Conservation (phyloP, 2,888 invertebrate species). For the Harpalus rubripes region DNA sequence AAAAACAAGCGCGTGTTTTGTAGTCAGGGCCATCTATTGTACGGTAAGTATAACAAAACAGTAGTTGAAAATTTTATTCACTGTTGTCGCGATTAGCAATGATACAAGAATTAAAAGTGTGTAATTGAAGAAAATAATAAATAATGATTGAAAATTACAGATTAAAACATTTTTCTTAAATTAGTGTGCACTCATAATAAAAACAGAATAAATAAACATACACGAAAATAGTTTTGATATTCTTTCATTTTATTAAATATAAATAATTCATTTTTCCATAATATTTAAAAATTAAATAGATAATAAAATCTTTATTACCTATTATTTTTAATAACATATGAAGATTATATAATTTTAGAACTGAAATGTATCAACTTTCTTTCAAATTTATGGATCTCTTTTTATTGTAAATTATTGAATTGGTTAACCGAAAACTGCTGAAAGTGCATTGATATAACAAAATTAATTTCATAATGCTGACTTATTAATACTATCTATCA, state of each 20-base stretch:
- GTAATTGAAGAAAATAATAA: background rate
- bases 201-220: background rate
- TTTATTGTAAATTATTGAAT: background rate
- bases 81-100: background rate
- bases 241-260: too few relatives aligned
- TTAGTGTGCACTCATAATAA: background rate
- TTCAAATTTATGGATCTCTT: too few relatives aligned
- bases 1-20: too few relatives aligned
- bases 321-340: too few relatives aligned
- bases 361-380: too few relatives aligned
- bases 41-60: background rate
- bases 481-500: constrained; percentile 35
- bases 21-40: constrained; percentile 7
- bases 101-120: background rate
- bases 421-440: constrained; percentile 11
- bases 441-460: background rate
- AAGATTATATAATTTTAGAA: too few relatives aligned
- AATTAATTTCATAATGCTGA: constrained; percentile 24
- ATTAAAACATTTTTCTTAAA: background rate
- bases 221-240: too few relatives aligned
- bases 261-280: too few relatives aligned
- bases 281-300: too few relatives aligned
- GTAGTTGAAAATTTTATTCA: background rate
- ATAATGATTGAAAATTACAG: background rate
- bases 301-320: too few relatives aligned